These are phyloP conservation scores for Vidua chalybeata DNA, from an alignment of 2,113 vertebrate species.

Conservation along the genomic window DNA sequence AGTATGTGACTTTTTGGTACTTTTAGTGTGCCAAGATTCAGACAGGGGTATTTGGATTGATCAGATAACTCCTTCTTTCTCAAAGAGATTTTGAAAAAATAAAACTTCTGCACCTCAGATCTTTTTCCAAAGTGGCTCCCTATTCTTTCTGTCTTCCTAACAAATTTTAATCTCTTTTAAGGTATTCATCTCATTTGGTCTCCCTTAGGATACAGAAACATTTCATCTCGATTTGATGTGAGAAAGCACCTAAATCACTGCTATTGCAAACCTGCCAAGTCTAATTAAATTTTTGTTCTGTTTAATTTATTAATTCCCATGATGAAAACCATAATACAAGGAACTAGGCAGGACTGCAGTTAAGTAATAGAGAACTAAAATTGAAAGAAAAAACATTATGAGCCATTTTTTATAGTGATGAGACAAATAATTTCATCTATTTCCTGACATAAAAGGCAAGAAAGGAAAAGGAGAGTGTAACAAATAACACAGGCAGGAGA, in stretches of 20 bases:
- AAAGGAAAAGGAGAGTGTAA: not conserved
- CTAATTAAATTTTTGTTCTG: slow-evolving; percentile 53
- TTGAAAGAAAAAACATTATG: slow-evolving; percentile 14
- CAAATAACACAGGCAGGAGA: slow-evolving; percentile 16
- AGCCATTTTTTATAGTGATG: not conserved
- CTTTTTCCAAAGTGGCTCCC: not conserved
- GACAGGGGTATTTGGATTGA: not conserved
- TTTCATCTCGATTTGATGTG: slow-evolving; percentile 25
- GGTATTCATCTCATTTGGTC: slow-evolving; percentile 11
- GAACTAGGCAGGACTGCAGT: not conserved
- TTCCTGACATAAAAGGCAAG: slow-evolving; percentile 28
- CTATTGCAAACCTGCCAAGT: slow-evolving; percentile 24
- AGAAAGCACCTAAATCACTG: slow-evolving; percentile 40
- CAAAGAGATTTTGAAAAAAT: not conserved
- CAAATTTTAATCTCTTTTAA: slow-evolving; percentile 41
- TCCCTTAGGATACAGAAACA: not conserved
- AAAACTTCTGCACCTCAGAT: not conserved
- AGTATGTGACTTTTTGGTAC: not conserved
- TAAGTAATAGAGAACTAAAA: slow-evolving; percentile 22
- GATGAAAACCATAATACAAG: slow-evolving; percentile 33
- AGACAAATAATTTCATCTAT: slow-evolving; percentile 56
- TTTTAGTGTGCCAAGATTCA: not conserved
- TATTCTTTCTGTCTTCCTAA: slow-evolving; percentile 11
- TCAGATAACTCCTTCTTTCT: not conserved
- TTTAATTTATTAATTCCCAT: slow-evolving; percentile 54